phyloP scores from a whole-genome alignment of 2,888 invertebrate species.

The Chymomyza fuscimana region DNA sequence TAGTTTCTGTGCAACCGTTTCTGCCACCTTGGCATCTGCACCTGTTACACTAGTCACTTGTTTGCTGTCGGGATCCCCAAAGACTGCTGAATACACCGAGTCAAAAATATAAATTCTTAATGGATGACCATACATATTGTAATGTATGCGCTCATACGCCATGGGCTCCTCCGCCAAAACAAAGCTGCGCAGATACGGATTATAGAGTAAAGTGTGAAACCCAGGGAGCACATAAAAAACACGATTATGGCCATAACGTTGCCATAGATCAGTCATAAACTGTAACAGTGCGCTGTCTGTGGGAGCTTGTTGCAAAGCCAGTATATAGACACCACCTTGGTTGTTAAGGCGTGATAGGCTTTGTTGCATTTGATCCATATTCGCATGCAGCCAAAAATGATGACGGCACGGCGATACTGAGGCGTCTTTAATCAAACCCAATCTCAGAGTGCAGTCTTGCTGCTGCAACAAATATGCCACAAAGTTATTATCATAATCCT shows the following conservation, averaged over 20 bases:
- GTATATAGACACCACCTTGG: conserved; percentile 43
- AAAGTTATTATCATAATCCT: conserved; percentile 43
- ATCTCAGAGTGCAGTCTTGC: conserved; percentile 33
- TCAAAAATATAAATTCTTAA: conserved; percentile 75
- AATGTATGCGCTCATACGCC: conserved; percentile 38
- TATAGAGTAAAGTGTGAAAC: conserved; percentile 55
- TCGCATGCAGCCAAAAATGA: conserved; percentile 37
- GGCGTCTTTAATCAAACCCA: conserved; percentile 29
- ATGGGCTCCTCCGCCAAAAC: conserved; percentile 29
- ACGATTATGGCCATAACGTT: conserved; percentile 53
- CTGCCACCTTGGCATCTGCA: conserved; percentile 72
- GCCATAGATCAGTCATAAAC: conserved; percentile 61
- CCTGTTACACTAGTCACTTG: conserved; percentile 55
- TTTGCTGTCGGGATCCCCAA: conserved; percentile 41
- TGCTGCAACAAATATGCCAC: conserved; percentile 58
- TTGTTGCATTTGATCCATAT: conserved; percentile 20
- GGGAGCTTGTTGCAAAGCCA: conserved; percentile 34
- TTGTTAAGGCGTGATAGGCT: conserved; percentile 4
- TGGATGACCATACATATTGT: conserved; percentile 74
- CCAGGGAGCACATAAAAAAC: conserved; percentile 59
- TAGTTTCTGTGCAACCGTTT: conserved; percentile 63
- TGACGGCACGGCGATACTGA: conserved; percentile 24
- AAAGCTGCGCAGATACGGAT: conserved; percentile 60
- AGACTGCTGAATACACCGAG: conserved; percentile 71
- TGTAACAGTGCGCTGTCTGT: conserved; percentile 30